A percentile compares a stretch with the other conserved stretches of the same genome.
Evolutionary conservation across 2,113 vertebrate species (phyloP).

Genomic region (Epinephelus fuscoguttatus): DNA sequence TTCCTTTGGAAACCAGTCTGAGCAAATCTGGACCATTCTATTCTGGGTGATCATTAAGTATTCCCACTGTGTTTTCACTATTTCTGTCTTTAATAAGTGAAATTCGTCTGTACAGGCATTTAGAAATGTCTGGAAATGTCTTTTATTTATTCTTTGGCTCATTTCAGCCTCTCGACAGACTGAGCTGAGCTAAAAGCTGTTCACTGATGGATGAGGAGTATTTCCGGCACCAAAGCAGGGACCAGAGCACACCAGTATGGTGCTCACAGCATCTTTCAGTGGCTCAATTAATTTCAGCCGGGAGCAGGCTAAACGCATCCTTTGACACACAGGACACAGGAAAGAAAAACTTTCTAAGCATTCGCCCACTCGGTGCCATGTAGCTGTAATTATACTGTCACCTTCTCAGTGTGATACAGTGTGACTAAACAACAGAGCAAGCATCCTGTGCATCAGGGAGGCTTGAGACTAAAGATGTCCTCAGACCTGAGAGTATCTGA

Average conservation of each 20-base stretch:
- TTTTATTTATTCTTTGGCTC: conserved; percentile 37
- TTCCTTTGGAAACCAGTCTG: neutral
- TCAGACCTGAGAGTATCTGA: neutral
- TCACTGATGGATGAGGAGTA: neutral
- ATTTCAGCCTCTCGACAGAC: conserved; percentile 6
- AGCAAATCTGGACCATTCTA: conserved; percentile 1
- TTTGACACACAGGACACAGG: conserved; percentile 32
- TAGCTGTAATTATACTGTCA: conserved; percentile 73
- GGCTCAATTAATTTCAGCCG: neutral
- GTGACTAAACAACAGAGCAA: conserved; percentile 54
- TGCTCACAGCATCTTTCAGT: conserved; percentile 21
- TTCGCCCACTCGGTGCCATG: conserved; percentile 50
- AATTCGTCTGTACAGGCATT: conserved; percentile 1
- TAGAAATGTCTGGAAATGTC: neutral
- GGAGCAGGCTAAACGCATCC: conserved; percentile 27
- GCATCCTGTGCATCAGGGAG: conserved; percentile 18
- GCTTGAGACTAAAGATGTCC: neutral
- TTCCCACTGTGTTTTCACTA: conserved; percentile 2
- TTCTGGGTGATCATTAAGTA: neutral
- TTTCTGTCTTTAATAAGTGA: conserved; percentile 9
- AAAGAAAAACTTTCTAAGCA: conserved; percentile 43
- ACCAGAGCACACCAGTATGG: conserved; percentile 1
- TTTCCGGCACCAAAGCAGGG: conserved; percentile 42
- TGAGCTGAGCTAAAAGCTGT: conserved; percentile 1
- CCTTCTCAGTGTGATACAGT: conserved; percentile 50